A percentile compares a stretch with the other conserved stretches of the same genome.
Evolutionary conservation across 2,113 vertebrate genomes (phyloP).

Genomic region (Camarhynchus parvulus): DNA sequence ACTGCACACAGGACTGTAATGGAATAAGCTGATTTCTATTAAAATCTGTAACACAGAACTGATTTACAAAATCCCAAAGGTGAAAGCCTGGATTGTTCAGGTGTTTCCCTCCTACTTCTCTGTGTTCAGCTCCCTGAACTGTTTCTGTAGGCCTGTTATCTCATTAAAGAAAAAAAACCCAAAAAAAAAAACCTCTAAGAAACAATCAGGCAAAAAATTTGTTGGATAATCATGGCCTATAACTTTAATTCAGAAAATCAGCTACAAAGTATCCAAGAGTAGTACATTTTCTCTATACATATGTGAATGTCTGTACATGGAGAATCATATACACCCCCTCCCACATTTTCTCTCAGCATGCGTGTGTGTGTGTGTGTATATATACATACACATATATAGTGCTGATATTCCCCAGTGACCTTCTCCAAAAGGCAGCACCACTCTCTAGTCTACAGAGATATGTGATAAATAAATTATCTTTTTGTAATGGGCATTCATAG

Average conservation of each 20-base stretch:
- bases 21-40: not conserved
- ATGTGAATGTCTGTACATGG: accelerated
- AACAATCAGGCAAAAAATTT: not conserved
- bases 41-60: not conserved
- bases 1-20: not conserved
- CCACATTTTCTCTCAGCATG: too few relatives aligned
- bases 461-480: accelerated
- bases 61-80: not conserved
- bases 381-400: too few relatives aligned
- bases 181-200: accelerated
- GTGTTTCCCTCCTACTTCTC: not conserved
- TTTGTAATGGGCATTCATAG: not conserved
- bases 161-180: not conserved
- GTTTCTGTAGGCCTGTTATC: not conserved
- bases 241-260: not conserved
- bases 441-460: too few relatives aligned
- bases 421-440: not conserved
- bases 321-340: accelerated
- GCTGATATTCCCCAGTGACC: not conserved
- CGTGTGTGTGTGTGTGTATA: too few relatives aligned
- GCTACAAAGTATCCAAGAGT: not conserved
- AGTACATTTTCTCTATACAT: not conserved
- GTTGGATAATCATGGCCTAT: not conserved
- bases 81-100: not conserved
- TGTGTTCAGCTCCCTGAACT: not conserved